phyloP scores from a whole-genome alignment of 2,797 vertebrate species.

The Melanitta fusca region DNA sequence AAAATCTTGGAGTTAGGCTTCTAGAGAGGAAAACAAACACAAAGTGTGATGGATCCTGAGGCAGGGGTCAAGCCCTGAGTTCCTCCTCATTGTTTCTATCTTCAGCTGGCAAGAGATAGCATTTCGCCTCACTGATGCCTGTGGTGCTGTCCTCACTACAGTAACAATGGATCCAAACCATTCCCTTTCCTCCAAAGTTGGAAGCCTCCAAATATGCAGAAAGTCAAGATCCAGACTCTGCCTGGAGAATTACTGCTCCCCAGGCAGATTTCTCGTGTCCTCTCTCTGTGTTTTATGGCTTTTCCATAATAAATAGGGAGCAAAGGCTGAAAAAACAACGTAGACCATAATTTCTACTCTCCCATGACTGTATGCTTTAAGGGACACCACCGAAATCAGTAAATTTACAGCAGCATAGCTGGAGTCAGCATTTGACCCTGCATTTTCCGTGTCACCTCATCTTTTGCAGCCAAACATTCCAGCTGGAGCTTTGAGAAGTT shows the following conservation, averaged over 20 bases:
- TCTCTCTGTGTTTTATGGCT: neutral
- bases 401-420: conserved; percentile 34
- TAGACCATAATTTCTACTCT: conserved; percentile 11
- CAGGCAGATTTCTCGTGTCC: neutral
- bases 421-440: neutral
- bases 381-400: neutral
- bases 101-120: neutral
- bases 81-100: neutral
- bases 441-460: neutral
- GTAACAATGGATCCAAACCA: neutral
- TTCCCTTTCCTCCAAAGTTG: neutral
- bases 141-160: neutral
- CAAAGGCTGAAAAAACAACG: conserved; percentile 44
- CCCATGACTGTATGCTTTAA: neutral
- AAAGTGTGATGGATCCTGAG: neutral
- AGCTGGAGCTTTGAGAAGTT: neutral
- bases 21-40: neutral
- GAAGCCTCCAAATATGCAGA: neutral
- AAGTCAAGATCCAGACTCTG: neutral
- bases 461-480: neutral
- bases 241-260: conserved; percentile 34
- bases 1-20: rapidly evolving
- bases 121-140: neutral
- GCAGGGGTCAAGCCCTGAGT: neutral
- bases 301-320: conserved; percentile 30